Evolutionary conservation across 1,140 invertebrate species (phyloP).

Genomic region (Macrotrachela quadricornifera): DNA sequence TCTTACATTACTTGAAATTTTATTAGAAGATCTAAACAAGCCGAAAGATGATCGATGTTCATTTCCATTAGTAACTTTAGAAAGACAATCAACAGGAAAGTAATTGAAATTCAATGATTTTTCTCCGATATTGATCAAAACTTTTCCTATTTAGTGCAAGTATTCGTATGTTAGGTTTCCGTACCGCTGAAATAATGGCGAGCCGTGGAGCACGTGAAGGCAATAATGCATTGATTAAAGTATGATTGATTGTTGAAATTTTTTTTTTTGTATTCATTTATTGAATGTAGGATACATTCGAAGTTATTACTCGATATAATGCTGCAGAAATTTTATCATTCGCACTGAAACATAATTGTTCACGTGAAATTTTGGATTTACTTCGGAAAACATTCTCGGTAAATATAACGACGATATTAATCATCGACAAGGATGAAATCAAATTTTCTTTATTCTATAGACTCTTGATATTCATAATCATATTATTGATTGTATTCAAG

Average conservation of each 20-base stretch:
- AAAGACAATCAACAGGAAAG: constrained; percentile 14
- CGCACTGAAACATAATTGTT: constrained; percentile 12
- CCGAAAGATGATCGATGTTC: neutral
- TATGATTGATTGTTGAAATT: neutral
- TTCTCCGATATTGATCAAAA: constrained; percentile 13
- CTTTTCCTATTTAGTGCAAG: constrained; percentile 12
- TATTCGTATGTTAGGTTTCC: constrained; percentile 22
- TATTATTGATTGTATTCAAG: constrained; percentile 20
- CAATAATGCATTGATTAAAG: constrained; percentile 27
- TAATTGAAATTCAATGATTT: constrained; percentile 13
- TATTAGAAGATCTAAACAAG: constrained; percentile 17
- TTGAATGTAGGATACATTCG: constrained; percentile 10
- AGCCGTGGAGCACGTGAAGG: constrained; percentile 32
- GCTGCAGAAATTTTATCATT: constrained; percentile 1
- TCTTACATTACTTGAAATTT: constrained; percentile 17
- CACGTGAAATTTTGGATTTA: constrained; percentile 13
- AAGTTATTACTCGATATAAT: too few relatives aligned
- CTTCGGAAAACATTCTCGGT: constrained; percentile 11
- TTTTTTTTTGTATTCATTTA: constrained; percentile 8
- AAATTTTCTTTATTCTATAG: constrained; percentile 6
- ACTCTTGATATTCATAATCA: constrained; percentile 11
- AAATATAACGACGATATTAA: constrained; percentile 5
- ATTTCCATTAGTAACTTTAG: constrained; percentile 10
- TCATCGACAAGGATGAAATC: constrained; percentile 10
- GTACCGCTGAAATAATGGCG: constrained; percentile 20